A percentile compares a stretch with the other conserved stretches of the same genome.
Conservation (phyloP, 2,113 vertebrate genomes). For the Dasyprocta punctata region DNA sequence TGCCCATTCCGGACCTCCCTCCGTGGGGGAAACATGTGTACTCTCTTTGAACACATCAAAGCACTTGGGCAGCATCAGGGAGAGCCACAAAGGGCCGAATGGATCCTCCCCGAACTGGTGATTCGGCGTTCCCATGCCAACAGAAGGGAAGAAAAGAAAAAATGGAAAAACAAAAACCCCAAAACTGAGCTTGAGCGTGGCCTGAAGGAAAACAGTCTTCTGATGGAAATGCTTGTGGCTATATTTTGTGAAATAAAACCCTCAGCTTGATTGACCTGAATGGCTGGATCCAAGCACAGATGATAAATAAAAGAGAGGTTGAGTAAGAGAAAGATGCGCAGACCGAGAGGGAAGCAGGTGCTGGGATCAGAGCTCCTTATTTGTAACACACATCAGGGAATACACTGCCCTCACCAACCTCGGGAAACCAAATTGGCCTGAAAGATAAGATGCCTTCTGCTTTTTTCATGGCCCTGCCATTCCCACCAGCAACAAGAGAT, state of each 20-base stretch:
- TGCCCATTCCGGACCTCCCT: not conserved
- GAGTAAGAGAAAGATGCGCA: not conserved
- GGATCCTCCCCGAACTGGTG: not conserved
- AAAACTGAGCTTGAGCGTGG: conserved; percentile 40
- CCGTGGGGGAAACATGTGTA: not conserved
- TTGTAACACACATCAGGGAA: not conserved
- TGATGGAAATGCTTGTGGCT: conserved; percentile 30
- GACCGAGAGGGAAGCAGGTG: not conserved
- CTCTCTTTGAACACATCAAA: conserved; percentile 16
- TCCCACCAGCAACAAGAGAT: not conserved
- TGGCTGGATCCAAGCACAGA: not conserved
- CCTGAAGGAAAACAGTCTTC: conserved; percentile 41
- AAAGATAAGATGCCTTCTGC: not conserved
- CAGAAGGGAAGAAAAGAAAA: not conserved
- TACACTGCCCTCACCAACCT: not conserved
- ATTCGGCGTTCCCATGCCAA: conserved; percentile 70
- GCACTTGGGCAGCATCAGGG: not conserved
- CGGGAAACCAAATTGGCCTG: not conserved
- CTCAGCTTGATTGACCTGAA: conserved; percentile 51
- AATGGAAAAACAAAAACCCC: conserved; percentile 25
- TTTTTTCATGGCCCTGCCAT: not conserved
- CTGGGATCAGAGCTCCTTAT: not conserved
- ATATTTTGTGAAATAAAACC: not conserved
- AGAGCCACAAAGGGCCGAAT: not conserved
- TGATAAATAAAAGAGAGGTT: conserved; percentile 13